Conservation (phyloP, 2,888 invertebrate genomes). For the Argyresthia albistria region DNA sequence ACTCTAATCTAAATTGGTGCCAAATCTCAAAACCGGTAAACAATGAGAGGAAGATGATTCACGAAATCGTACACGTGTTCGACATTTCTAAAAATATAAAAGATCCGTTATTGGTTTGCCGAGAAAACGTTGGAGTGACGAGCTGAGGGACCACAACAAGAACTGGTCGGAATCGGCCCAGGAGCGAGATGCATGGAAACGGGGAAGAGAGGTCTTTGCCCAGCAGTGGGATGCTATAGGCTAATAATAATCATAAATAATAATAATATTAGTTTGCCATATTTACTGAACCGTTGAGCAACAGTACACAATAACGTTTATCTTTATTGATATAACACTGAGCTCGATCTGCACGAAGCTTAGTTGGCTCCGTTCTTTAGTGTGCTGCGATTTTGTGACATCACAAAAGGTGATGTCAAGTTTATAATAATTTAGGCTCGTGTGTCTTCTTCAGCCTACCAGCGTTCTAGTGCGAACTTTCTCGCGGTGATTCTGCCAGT, state of each 20-base stretch:
- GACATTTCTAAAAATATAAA: conserved; percentile 53
- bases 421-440: too few relatives aligned
- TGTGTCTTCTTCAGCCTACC: not conserved
- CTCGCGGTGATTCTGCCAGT: conserved; percentile 33
- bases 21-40: conserved; percentile 20
- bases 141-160: too few relatives aligned
- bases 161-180: too few relatives aligned
- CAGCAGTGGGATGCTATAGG: too few relatives aligned
- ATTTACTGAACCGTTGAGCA: conserved; percentile 41
- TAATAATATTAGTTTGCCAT: conserved; percentile 43
- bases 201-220: too few relatives aligned
- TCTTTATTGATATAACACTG: conserved; percentile 5
- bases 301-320: conserved; percentile 38
- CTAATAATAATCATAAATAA: too few relatives aligned
- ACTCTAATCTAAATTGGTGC: not conserved
- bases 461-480: conserved; percentile 22
- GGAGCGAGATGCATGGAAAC: too few relatives aligned
- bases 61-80: conserved; percentile 45
- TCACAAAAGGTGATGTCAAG: too few relatives aligned
- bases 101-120: conserved; percentile 53
- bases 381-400: too few relatives aligned
- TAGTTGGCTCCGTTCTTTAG: not conserved
- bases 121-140: too few relatives aligned
- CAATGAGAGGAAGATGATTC: conserved; percentile 49
- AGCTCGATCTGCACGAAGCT: too few relatives aligned